These are phyloP conservation scores for Vespertilio murinus DNA, from an alignment of 2,797 vertebrate genomes.

Conservation along the genomic window DNA sequence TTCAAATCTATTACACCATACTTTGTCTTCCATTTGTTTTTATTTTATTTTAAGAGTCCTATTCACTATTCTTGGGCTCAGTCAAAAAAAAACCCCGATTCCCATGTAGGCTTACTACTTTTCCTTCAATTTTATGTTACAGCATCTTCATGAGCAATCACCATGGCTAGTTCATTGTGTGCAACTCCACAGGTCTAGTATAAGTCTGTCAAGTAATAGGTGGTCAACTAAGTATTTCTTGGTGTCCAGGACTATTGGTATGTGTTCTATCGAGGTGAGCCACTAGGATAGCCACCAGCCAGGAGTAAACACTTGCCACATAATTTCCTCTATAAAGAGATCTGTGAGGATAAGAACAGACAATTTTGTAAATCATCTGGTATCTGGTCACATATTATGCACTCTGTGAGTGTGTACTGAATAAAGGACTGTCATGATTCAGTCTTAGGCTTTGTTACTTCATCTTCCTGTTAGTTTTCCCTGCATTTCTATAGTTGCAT, in stretches of 20 bases:
- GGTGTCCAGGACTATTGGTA: not conserved
- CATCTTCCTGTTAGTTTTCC: not conserved
- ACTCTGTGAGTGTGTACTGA: not conserved
- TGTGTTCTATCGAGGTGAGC: not conserved
- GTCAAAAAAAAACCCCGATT: not conserved
- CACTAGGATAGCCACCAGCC: not conserved
- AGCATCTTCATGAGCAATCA: not conserved
- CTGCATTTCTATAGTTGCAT: not conserved
- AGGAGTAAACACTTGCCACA: not conserved
- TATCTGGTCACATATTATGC: not conserved
- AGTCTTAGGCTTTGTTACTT: not conserved
- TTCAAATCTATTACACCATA: not conserved
- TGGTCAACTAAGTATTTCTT: not conserved
- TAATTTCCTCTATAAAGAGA: not conserved
- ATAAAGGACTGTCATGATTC: not conserved
- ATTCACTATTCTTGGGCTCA: not conserved
- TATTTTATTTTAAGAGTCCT: conserved; percentile 21
- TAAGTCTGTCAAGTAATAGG: not conserved
- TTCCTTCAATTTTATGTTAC: not conserved
- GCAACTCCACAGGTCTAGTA: not conserved
- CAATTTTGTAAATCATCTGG: not conserved
- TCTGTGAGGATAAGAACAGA: not conserved
- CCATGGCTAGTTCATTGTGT: not conserved
- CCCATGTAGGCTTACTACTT: not conserved
- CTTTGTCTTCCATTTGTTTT: not conserved